A percentile compares a stretch with the other conserved stretches of the same genome.
Conservation (phyloP, 2,797 vertebrate species). For the Phoxinus dragarum region DNA sequence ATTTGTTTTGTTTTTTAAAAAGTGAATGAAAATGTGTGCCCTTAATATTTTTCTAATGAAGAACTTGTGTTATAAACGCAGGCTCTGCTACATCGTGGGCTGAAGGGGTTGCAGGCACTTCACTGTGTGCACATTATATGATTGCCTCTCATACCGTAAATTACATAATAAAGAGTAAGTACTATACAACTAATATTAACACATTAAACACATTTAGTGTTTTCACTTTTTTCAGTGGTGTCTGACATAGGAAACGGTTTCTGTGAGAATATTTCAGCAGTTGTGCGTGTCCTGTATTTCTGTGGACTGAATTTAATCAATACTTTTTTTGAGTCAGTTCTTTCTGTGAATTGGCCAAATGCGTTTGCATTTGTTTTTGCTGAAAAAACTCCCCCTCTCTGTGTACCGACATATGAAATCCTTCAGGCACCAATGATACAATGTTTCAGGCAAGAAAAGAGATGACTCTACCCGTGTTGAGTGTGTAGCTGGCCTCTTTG, state of each 20-base stretch:
- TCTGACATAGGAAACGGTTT: not conserved
- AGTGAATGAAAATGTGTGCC: not conserved
- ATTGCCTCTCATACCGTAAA: not conserved
- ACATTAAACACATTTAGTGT: not conserved
- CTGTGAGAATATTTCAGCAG: not conserved
- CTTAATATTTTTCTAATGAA: not conserved
- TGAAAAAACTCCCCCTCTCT: too few relatives aligned
- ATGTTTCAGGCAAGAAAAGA: conserved; percentile 1
- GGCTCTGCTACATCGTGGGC: not conserved
- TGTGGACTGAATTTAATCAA: not conserved
- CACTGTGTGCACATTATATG: not conserved
- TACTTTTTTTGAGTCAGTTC: too few relatives aligned
- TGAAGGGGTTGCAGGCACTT: not conserved
- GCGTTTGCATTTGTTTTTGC: too few relatives aligned
- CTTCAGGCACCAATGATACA: not conserved
- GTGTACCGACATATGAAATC: too few relatives aligned
- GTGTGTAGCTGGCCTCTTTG: conserved; percentile 90
- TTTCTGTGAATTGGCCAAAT: too few relatives aligned
- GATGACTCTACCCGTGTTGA: conserved; percentile 85
- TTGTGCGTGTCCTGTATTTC: not conserved
- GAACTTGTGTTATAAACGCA: not conserved
- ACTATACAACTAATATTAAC: not conserved
- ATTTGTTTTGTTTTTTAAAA: not conserved
- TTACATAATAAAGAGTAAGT: not conserved
- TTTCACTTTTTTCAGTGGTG: not conserved